Percentiles rank a stretch among this genome's conserved stretches.
phyloP scores from a whole-genome alignment of 2,888 invertebrate species.

The Leptinotarsa haldemani region DNA sequence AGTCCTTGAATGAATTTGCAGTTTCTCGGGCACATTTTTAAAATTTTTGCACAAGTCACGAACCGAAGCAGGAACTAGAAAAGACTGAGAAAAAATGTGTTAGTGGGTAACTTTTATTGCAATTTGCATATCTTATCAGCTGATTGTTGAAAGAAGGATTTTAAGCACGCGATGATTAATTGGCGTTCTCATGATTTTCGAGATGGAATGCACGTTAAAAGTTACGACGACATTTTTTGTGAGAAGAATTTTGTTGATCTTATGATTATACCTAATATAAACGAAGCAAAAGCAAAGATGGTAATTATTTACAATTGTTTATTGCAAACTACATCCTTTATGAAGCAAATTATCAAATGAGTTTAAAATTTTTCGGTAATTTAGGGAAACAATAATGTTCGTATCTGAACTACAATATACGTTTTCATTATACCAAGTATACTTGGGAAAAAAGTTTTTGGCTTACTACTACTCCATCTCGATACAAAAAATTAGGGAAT shows the following conservation, averaged over 20 bases:
- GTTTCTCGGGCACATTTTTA: slow-evolving; percentile 1
- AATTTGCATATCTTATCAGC: slow-evolving; percentile 10
- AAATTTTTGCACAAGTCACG: neutral
- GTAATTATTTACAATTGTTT: neutral
- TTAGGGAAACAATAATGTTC: too few relatives aligned
- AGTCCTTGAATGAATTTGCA: slow-evolving; percentile 7
- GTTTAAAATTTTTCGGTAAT: too few relatives aligned
- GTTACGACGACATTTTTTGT: slow-evolving; percentile 7
- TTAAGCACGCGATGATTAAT: neutral
- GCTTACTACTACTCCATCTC: too few relatives aligned
- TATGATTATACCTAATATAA: neutral
- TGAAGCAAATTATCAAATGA: too few relatives aligned
- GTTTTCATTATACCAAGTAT: too few relatives aligned
- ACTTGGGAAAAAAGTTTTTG: too few relatives aligned
- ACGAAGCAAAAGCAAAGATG: neutral
- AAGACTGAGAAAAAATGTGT: slow-evolving; percentile 6
- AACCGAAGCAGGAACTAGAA: slow-evolving; percentile 10
- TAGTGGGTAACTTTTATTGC: neutral
- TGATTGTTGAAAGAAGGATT: slow-evolving; percentile 7
- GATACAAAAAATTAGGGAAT: too few relatives aligned
- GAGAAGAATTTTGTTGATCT: neutral
- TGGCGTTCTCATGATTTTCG: slow-evolving; percentile 1
- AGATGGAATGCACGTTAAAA: neutral
- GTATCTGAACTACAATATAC: too few relatives aligned
- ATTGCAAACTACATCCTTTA: neutral